phyloP scores from a whole-genome alignment of 1,140 invertebrate genomes.

The Lepidurus couesii region DNA sequence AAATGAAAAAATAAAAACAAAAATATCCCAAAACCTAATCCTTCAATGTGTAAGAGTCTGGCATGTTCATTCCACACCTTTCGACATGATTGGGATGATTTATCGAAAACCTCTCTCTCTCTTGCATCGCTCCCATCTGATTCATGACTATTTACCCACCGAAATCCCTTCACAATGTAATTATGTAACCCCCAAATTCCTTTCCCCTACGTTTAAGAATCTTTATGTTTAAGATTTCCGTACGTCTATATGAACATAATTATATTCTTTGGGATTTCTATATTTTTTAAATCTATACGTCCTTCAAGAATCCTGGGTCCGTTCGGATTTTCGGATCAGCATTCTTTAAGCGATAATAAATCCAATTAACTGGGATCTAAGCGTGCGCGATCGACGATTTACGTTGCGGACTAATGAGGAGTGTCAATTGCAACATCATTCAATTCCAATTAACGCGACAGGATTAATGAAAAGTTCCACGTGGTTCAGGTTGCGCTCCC shows the following conservation, averaged over 20 bases:
- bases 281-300: too few species aligned
- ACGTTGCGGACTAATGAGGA: not conserved
- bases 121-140: not conserved
- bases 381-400: not conserved
- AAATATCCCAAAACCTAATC: not conserved
- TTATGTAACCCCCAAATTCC: not conserved
- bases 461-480: not conserved
- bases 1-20: too few species aligned
- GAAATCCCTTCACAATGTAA: not conserved
- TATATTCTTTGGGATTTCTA: too few species aligned
- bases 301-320: too few species aligned
- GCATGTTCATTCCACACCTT: conserved; percentile 5
- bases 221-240: not conserved
- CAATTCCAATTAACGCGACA: not conserved
- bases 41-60: not conserved
- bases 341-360: not conserved
- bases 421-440: not conserved
- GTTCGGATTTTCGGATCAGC: not conserved
- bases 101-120: not conserved
- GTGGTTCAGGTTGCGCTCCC: not conserved
- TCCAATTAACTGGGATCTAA: not conserved
- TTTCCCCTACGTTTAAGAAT: not conserved
- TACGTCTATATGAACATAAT: too few species aligned
- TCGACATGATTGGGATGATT: not conserved
- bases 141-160: conserved; percentile 13